These are phyloP conservation scores for Aix galericulata DNA, from an alignment of 2,113 vertebrate species.

Conservation along the genomic window DNA sequence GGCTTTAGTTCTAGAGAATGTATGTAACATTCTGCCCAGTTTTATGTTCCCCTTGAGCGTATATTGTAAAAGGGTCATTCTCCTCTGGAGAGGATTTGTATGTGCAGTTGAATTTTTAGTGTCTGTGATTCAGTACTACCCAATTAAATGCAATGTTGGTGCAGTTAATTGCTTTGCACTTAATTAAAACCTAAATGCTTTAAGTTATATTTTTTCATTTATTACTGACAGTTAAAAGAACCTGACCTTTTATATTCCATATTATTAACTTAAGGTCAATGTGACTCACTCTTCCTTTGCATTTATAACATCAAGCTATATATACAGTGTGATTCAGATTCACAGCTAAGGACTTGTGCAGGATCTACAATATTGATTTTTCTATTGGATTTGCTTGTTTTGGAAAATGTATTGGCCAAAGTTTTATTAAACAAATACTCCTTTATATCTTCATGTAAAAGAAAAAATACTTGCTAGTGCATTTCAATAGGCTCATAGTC, in stretches of 20 bases:
- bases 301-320: not conserved
- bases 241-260: not conserved
- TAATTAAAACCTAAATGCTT: not conserved
- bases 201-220: not conserved
- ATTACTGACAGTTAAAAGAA: not conserved
- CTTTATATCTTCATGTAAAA: not conserved
- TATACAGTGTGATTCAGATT: not conserved
- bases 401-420: not conserved
- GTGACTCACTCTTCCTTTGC: not conserved
- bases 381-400: not conserved
- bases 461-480: not conserved
- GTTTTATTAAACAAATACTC: not conserved
- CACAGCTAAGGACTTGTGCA: not conserved
- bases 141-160: not conserved
- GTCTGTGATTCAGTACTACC: not conserved
- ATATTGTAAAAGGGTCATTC: not conserved
- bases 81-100: not conserved
- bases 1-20: not conserved
- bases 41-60: not conserved
- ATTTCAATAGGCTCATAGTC: not conserved
- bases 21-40: not conserved
- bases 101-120: not conserved
- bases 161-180: not conserved
- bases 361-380: not conserved
- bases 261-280: not conserved